phyloP scores from a whole-genome alignment of 2,113 vertebrate genomes.

The Rynchops niger region DNA sequence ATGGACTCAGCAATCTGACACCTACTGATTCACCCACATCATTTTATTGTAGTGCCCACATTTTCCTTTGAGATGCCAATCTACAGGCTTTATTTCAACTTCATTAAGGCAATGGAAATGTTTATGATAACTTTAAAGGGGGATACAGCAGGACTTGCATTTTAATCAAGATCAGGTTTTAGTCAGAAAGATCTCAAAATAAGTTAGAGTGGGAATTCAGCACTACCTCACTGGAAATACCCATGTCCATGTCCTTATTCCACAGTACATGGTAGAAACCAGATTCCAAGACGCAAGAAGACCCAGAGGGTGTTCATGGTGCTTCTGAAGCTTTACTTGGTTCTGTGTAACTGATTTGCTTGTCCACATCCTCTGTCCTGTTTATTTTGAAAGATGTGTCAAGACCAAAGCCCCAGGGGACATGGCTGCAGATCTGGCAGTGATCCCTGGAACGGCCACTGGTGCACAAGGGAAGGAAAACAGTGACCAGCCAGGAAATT shows the following conservation, averaged over 20 bases:
- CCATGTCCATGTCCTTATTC: not conserved
- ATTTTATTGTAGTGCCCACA: slow-evolving; percentile 50
- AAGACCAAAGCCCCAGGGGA: not conserved
- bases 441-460: not conserved
- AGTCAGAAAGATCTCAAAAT: slow-evolving; percentile 20
- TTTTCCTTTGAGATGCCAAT: slow-evolving; percentile 52
- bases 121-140: not conserved
- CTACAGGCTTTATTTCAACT: slow-evolving; percentile 4
- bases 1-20: slow-evolving; percentile 52
- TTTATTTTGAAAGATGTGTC: not conserved
- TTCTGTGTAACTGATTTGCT: not conserved
- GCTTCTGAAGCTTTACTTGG: not conserved
- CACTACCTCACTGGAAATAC: not conserved
- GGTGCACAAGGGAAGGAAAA: not conserved
- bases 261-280: not conserved
- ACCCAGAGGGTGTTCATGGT: accelerated
- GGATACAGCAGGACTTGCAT: not conserved
- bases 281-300: not conserved
- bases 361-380: not conserved
- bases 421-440: not conserved
- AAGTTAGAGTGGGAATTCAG: not conserved
- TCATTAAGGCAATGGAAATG: not conserved
- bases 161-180: not conserved
- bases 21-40: slow-evolving; percentile 48
- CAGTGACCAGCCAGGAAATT: slow-evolving; percentile 1